phyloP scores from a whole-genome alignment of 2,888 invertebrate genomes.

The Protodeltote pygarga region DNA sequence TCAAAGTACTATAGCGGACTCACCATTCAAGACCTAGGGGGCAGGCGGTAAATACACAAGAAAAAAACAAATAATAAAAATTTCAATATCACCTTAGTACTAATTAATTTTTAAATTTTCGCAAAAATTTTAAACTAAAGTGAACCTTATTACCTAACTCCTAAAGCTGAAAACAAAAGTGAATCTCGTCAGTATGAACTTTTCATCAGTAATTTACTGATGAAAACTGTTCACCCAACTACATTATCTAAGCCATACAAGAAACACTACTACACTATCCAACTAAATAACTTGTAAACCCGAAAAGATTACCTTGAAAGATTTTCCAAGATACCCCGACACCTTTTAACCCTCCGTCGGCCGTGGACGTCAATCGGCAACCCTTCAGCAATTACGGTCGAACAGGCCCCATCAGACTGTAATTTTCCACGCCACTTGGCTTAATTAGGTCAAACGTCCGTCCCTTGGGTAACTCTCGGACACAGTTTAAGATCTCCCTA shows the following conservation, averaged over 20 bases:
- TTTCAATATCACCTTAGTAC: too few relatives aligned
- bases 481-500: conserved; percentile 50
- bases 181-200: too few relatives aligned
- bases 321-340: conserved; percentile 35
- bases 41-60: too few relatives aligned
- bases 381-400: conserved; percentile 73
- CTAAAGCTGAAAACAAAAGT: too few relatives aligned
- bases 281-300: conserved; percentile 39
- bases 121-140: too few relatives aligned
- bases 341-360: conserved; percentile 48
- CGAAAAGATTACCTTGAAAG: conserved; percentile 45
- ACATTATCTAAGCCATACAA: neutral
- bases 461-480: conserved; percentile 52
- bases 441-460: conserved; percentile 77
- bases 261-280: conserved; percentile 2
- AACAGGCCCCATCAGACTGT: conserved; percentile 68
- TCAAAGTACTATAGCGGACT: too few relatives aligned
- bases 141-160: too few relatives aligned
- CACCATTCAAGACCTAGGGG: too few relatives aligned
- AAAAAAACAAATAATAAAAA: too few relatives aligned
- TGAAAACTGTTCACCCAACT: too few relatives aligned
- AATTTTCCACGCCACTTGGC: conserved; percentile 79
- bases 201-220: too few relatives aligned
- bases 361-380: conserved; percentile 53
- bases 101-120: too few relatives aligned